A percentile compares a stretch with the other conserved stretches of the same genome.
These are phyloP conservation scores for Xenus cinereus DNA, from an alignment of 2,113 vertebrate species.

Conservation along the genomic window DNA sequence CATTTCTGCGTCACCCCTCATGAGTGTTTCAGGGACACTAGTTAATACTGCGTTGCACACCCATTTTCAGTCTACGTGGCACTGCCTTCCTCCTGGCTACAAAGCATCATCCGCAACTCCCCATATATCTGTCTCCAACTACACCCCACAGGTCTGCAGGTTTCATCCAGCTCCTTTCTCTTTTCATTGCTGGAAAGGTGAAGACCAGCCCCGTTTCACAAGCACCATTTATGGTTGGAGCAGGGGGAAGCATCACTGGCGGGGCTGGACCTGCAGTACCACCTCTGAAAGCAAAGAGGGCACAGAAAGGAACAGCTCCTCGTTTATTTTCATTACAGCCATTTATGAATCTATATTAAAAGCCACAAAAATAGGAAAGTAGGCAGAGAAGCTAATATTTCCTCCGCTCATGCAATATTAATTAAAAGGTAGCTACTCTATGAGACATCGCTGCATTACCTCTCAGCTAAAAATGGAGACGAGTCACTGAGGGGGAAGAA, in stretches of 20 bases:
- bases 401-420: slow-evolving; percentile 73
- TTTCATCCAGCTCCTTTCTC: neutral
- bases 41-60: accelerated
- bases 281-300: neutral
- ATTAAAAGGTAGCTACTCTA: slow-evolving; percentile 53
- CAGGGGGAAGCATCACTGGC: neutral
- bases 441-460: slow-evolving; percentile 53
- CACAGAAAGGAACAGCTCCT: neutral
- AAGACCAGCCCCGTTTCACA: neutral
- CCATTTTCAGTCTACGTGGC: neutral
- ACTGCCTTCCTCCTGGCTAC: neutral
- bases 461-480: slow-evolving; percentile 64
- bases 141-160: neutral
- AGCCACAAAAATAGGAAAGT: slow-evolving; percentile 39
- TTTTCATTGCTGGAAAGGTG: neutral
- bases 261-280: neutral
- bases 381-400: slow-evolving; percentile 59
- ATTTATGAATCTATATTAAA: slow-evolving; percentile 49
- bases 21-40: accelerated
- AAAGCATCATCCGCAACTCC: neutral
- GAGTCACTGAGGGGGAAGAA: slow-evolving; percentile 45
- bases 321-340: slow-evolving; percentile 19
- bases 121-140: accelerated
- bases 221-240: accelerated
- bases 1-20: neutral